Base-by-base conservation (phyloP, 2,113 vertebrate species). In the Smithornis capensis region DNA sequence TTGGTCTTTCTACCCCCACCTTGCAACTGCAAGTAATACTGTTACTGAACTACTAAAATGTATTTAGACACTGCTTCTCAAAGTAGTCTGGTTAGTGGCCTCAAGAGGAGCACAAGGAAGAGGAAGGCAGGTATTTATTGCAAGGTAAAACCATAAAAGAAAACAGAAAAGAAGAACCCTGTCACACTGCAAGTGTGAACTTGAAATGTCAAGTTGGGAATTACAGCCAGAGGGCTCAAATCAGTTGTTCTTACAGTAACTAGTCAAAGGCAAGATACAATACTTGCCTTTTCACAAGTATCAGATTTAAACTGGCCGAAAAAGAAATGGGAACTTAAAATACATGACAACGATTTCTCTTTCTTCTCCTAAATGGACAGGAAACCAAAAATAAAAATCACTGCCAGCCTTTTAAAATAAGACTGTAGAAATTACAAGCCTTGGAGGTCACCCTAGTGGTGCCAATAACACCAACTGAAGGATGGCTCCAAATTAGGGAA, bases 341-440 rank as follows among this genome's bases (percentile, higher is more conserved):
- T 73, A 64, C 27, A 94, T 8, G 24, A 86, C 22, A 83, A 82
- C 22, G 22, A 79, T 37, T 87, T 86, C 4, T 79, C 42, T 77
- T 71, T 83, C 63, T 85, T 76, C 29, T 89, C 74, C 25, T 65
- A 86, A 25, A 55, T 86, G 19, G 53, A 38, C 22, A 49, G 28
- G 31, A 91, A 92, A 76, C 12, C 3, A 17, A 44, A 57, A 79
- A 11, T 55, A 71, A 69, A 67, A 53, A 76, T 40, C 40, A 89
- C 57, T 70, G 62, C 40, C 92, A 96, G 84, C 73, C 89, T 95
- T 87, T 90, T 87, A 86, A 96, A 97, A 95, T 93, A 88, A 96
- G 92, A 95, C 76, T 23, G 57, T 94, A 84, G 44, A 80, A 89
- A 88, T 69, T 42, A 6, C 19, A 84, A 71, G 13, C 89, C 59